Evolutionary conservation across 2,797 vertebrate genomes (phyloP), one percentile per base, ranked within the genome.

Genomic region (Hyperoplus lanceolatus): DNA sequence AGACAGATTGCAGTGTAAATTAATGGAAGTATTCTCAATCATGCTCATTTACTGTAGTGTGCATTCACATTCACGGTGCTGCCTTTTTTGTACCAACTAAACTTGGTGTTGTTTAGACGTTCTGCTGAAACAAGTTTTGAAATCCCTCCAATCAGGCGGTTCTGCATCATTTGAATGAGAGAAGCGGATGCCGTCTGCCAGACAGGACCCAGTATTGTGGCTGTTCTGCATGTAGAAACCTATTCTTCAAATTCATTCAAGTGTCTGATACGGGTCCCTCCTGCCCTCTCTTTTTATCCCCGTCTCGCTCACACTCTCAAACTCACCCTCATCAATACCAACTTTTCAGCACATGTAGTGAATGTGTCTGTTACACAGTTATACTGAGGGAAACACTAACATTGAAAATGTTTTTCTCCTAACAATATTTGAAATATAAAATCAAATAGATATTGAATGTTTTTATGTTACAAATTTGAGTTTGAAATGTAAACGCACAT

Each of bases 181-280:
- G 80, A 81, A 73, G 79, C 69, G 77, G 83, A 70, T 84, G 66
- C 79, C 70, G 79, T 89, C 84, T 80, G 77, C 75, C 79, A 84
- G 84, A 78, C 75, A 63, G 70, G 55, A 69, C 76, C 45, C 75
- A 41, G 84, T 51, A 77, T 76, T 81, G 79, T 66, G 77, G 74
- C 86, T 87, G 81, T 74, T 86, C 85, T 78, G 85, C 87, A 80
- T 90, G 78, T 83, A 83, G 89, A 87, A 88, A 86, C 77, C 90
- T 83, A 80, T 93, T 92, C 87, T 91, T 92, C 86, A 69, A 77
- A 87, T 87, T 79, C 88, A 92, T 82, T 91, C 83, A 91, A 92
- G 90, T 90, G 87, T 92, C 68, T 83, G 75, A 87, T 86, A 73
- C 81, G 48, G 82, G 72, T 83, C 82, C 73, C 75, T 80, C 81